Conservation (phyloP, 37 sponge, comb jelly and placozoan genomes). For the Halichondria panicea region DNA sequence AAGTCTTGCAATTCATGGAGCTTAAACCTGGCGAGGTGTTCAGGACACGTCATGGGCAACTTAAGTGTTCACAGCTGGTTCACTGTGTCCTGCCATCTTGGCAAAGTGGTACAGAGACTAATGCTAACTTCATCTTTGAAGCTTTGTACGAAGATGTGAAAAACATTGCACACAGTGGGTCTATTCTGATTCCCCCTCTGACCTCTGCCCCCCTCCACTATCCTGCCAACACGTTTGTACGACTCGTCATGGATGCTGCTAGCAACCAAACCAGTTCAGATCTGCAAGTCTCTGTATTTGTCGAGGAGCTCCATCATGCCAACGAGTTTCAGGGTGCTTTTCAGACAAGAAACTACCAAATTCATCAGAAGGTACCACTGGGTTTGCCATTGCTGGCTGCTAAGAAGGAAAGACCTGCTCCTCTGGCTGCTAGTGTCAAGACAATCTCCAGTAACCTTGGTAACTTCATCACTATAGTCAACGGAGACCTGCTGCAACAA, state of each 20-base stretch:
- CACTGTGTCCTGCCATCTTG: constrained; percentile 28
- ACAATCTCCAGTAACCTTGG: neutral
- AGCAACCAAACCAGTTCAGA: neutral
- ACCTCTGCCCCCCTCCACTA: constrained; percentile 12
- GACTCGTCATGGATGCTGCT: neutral
- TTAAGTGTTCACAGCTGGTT: constrained; percentile 10
- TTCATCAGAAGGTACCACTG: neutral
- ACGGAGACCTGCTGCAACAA: constrained; percentile 33
- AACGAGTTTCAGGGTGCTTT: constrained; percentile 2
- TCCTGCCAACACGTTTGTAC: constrained; percentile 20
- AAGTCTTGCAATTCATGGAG: neutral
- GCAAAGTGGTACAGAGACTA: neutral
- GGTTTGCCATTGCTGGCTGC: neutral
- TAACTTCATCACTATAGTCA: constrained; percentile 9
- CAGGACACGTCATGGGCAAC: constrained; percentile 4
- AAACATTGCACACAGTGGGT: neutral
- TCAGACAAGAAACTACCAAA: neutral
- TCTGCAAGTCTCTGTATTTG: constrained; percentile 3
- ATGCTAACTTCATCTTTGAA: neutral
- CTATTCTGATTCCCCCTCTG: constrained; percentile 22
- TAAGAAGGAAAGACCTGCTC: too few relatives aligned
- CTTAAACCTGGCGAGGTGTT: neutral
- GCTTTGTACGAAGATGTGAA: constrained; percentile 14
- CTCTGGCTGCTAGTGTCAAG: neutral
- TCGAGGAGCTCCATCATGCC: constrained; percentile 1